Evolutionary conservation across 2,888 invertebrate genomes (phyloP), one percentile per base, ranked within the genome.

Genomic region (Hydropsyche betteni): DNA sequence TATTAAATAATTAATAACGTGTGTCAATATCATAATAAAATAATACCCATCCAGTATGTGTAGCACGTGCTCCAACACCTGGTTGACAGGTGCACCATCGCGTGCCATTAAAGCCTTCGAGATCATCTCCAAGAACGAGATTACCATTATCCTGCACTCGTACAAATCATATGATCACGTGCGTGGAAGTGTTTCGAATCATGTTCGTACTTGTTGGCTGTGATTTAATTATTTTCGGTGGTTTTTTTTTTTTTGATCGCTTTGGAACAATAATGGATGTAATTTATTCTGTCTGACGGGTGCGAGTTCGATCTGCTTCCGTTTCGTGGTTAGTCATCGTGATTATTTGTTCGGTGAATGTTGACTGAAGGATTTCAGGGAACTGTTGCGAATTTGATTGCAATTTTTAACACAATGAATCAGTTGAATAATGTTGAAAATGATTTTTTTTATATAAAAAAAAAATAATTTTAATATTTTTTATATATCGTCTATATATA

Each of bases 251-350:
- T 16, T n/a, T 14, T 14, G 55, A 24, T 24, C 24, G 8, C 34
- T 64, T 64, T 10, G 24, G 64, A 64, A 64, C 64, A 64, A 64
- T 64, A 64, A 64, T 34, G 64, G 10, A 5, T n/a, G 36, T 64
- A 64, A 64, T 69, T 50, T 69, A 51, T 69, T 44, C 51, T 7
- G 14, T 38, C 7, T 36, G 68, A 34, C 68, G 14, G 44, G 34
- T 12, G 44, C 16, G 24, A 70, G 36, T 70, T 52, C 70, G 70
- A 70, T 70, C 34, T 53, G 53, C 53, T 70, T 70, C 70, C 70
- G 70, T 70, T 70, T 70, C 33, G 33, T 16, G 51, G 51, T 70
- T 70, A 70, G 70, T 36, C 53, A 70, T 70, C 16, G 7, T 33
- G 70, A 70, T 52, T 52, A 36, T 52, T 36, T 53, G 70, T 70